Conservation (phyloP, 2,113 vertebrate species). For the Actenoides lindsayi region DNA sequence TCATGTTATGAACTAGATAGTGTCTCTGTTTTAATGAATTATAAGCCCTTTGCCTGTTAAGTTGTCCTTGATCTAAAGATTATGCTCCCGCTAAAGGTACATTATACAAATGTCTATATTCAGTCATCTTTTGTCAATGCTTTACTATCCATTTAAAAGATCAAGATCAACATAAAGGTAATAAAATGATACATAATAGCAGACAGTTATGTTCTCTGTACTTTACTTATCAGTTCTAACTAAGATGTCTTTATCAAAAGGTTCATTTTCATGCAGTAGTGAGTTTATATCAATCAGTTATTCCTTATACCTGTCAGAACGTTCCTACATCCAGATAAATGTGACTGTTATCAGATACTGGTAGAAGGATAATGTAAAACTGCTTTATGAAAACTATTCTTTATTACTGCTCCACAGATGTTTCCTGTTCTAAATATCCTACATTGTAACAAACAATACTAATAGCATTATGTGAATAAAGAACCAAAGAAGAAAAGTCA, state of each 20-base stretch:
- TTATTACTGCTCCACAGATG: slow-evolving; percentile 83
- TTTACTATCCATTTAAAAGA: slow-evolving; percentile 75
- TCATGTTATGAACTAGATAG: slow-evolving; percentile 53
- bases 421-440: slow-evolving; percentile 81
- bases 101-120: slow-evolving; percentile 74
- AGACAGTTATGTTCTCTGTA: slow-evolving; percentile 77
- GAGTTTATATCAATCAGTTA: slow-evolving; percentile 87
- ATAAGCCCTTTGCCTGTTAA: slow-evolving; percentile 68
- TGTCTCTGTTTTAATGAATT: slow-evolving; percentile 73
- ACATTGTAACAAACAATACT: slow-evolving; percentile 80
- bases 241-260: slow-evolving; percentile 83
- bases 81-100: slow-evolving; percentile 49
- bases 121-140: slow-evolving; percentile 70
- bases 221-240: slow-evolving; percentile 85
- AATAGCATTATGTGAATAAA: slow-evolving; percentile 79
- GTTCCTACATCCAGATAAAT: slow-evolving; percentile 84
- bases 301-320: slow-evolving; percentile 88
- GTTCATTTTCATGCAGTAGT: slow-evolving; percentile 88
- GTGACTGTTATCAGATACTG: slow-evolving; percentile 84
- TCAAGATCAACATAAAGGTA: slow-evolving; percentile 86
- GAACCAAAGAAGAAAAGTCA: slow-evolving; percentile 79
- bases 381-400: slow-evolving; percentile 72
- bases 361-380: slow-evolving; percentile 84
- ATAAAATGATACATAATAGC: slow-evolving; percentile 83
- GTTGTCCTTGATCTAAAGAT: slow-evolving; percentile 72